Conservation (phyloP, 2,797 vertebrate genomes). For the Poeciliopsis gracilis region DNA sequence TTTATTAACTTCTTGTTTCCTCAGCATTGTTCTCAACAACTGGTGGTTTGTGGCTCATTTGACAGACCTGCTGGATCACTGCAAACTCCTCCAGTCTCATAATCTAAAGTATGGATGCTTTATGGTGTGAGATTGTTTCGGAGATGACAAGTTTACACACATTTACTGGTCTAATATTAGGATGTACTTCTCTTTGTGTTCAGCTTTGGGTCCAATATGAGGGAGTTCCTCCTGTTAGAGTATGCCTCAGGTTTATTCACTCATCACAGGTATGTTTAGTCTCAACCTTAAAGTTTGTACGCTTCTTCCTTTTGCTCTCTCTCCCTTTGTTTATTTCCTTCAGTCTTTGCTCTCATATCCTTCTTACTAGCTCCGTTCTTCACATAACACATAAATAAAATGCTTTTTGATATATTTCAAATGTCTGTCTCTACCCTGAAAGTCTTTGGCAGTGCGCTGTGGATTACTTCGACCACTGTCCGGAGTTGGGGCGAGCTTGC, state of each 20-base stretch:
- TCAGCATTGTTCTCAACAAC: slow-evolving; percentile 94
- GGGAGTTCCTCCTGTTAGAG: slow-evolving; percentile 95
- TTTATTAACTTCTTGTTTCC: not conserved
- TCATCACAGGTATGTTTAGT: slow-evolving; percentile 89
- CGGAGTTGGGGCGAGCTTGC: slow-evolving; percentile 89
- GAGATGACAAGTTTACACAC: not conserved
- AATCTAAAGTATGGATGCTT: slow-evolving; percentile 89
- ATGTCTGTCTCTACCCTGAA: not conserved
- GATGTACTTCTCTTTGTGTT: slow-evolving; percentile 19
- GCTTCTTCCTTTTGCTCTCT: not conserved
- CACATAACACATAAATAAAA: not conserved
- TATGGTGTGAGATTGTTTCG: not conserved
- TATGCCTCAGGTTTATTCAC: slow-evolving; percentile 95
- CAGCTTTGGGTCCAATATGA: slow-evolving; percentile 96
- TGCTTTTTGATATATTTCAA: not conserved
- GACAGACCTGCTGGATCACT: slow-evolving; percentile 96
- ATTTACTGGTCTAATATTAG: not conserved
- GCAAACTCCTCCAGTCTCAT: slow-evolving; percentile 94
- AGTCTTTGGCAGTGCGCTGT: slow-evolving; percentile 97
- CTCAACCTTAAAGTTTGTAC: not conserved
- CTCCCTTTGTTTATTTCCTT: not conserved
- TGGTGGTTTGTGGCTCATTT: slow-evolving; percentile 99
- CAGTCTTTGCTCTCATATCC: not conserved
- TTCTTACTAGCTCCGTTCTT: not conserved
- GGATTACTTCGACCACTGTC: slow-evolving; percentile 95